These are phyloP conservation scores for Urophycis tenuis DNA, from an alignment of 2,797 vertebrate genomes.

Conservation along the genomic window DNA sequence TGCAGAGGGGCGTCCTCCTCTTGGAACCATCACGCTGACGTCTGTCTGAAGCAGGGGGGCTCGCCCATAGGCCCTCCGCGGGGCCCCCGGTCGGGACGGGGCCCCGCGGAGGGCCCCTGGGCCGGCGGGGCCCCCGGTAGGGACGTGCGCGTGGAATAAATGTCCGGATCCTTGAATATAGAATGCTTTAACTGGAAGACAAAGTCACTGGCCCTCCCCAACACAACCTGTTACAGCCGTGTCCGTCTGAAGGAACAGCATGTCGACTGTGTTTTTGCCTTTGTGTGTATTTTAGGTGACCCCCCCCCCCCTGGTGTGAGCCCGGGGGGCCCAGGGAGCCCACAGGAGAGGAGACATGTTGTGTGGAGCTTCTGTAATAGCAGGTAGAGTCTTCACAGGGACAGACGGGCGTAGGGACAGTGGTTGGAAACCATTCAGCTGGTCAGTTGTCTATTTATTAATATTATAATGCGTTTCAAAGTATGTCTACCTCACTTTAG, in stretches of 20 bases:
- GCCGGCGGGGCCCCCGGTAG: constrained; percentile 13
- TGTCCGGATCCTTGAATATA: constrained; percentile 62
- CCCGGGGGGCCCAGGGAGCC: constrained; percentile 69
- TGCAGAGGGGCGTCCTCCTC: constrained; percentile 58
- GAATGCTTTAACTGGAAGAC: constrained; percentile 66
- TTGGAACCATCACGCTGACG: constrained; percentile 67
- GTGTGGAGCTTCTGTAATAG: constrained; percentile 67
- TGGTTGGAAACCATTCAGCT: constrained; percentile 64
- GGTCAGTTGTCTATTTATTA: constrained; percentile 69
- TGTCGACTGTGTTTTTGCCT: constrained; percentile 58
- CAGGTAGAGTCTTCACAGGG: constrained; percentile 70
- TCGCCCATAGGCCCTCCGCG: background rate
- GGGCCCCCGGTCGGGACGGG: background rate
- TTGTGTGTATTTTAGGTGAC: constrained; percentile 66
- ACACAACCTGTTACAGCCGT: constrained; percentile 56
- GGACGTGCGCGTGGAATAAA: constrained; percentile 53
- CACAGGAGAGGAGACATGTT: constrained; percentile 73
- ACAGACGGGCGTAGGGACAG: constrained; percentile 61
- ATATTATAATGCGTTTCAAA: constrained; percentile 68
- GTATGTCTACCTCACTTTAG: constrained; percentile 76
- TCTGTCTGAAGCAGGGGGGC: constrained; percentile 36
- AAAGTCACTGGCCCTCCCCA: constrained; percentile 45
- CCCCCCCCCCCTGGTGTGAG: constrained; percentile 62
- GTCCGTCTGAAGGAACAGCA: constrained; percentile 54
- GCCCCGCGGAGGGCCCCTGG: background rate